Conservation (phyloP, 2,113 vertebrate species). For the Chionis minor region DNA sequence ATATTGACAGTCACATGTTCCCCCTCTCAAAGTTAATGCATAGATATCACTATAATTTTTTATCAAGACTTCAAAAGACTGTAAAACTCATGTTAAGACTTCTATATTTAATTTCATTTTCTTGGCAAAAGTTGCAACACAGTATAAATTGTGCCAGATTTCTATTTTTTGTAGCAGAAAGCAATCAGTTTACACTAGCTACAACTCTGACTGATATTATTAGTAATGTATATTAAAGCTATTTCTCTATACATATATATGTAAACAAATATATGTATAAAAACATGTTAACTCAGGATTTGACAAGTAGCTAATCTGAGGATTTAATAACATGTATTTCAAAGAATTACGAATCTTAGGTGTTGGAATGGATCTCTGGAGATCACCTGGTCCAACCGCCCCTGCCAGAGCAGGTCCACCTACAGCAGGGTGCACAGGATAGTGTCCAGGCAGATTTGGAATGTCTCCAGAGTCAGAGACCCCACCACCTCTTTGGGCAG, state of each 20-base stretch:
- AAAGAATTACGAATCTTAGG: too few relatives aligned
- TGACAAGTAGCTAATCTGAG: neutral
- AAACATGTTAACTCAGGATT: neutral
- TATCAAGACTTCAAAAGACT: neutral
- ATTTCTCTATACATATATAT: neutral
- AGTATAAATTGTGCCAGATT: neutral
- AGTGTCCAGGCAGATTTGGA: too few relatives aligned
- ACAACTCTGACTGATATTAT: neutral
- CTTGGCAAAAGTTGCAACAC: fast-evolving
- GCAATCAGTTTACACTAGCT: neutral
- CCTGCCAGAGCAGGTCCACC: too few relatives aligned
- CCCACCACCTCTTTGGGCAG: too few relatives aligned
- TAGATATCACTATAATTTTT: neutral
- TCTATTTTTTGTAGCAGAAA: neutral
- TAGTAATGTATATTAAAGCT: neutral
- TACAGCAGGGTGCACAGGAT: too few relatives aligned
- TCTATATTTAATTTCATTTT: neutral
- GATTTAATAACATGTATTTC: fast-evolving
- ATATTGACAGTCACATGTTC: neutral
- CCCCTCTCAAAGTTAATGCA: neutral
- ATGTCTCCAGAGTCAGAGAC: too few relatives aligned
- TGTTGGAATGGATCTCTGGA: too few relatives aligned
- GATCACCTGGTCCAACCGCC: too few relatives aligned
- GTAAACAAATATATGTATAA: too few relatives aligned
- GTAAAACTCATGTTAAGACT: neutral